phyloP scores from a whole-genome alignment of 2,113 vertebrate species.

The Electrona antarctica region DNA sequence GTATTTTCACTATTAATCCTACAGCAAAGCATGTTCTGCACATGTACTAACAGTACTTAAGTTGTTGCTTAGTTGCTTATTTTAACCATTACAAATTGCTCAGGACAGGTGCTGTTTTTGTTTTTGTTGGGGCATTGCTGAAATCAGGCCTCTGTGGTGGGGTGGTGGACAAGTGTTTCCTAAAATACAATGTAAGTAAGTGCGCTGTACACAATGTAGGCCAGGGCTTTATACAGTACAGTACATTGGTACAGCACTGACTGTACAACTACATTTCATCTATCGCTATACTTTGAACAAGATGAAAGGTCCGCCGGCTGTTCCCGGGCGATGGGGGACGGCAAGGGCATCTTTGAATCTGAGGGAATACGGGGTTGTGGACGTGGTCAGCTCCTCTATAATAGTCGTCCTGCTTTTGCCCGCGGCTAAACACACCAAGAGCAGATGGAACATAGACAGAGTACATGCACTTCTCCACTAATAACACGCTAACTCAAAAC shows the following conservation, averaged over 20 bases:
- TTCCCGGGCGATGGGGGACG: constrained; percentile 27
- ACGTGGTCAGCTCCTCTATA: constrained; percentile 40
- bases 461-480: constrained; percentile 34
- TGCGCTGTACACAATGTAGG: constrained; percentile 4
- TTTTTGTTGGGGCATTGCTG: no score
- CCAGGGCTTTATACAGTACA: constrained; percentile 32
- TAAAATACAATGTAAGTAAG: constrained; percentile 40
- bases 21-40: no score
- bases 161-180: no score
- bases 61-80: no score
- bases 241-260: constrained; percentile 30
- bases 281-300: constrained; percentile 63
- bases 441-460: constrained; percentile 44
- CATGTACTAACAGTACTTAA: no score
- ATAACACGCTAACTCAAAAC: constrained; percentile 56
- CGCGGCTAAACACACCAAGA: constrained; percentile 48
- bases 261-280: constrained; percentile 3
- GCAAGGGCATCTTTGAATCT: constrained; percentile 64
- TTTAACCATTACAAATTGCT: no score
- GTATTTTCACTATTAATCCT: no score
- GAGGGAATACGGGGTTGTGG: constrained; percentile 41
- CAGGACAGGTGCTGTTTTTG: no score
- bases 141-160: no score
- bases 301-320: constrained; percentile 67
- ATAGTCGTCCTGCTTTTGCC: constrained; percentile 33